Percentiles rank a stretch among this genome's conserved stretches.
Evolutionary conservation across 2,888 invertebrate species (phyloP).

Genomic region (Caenorhabditis plicata): DNA sequence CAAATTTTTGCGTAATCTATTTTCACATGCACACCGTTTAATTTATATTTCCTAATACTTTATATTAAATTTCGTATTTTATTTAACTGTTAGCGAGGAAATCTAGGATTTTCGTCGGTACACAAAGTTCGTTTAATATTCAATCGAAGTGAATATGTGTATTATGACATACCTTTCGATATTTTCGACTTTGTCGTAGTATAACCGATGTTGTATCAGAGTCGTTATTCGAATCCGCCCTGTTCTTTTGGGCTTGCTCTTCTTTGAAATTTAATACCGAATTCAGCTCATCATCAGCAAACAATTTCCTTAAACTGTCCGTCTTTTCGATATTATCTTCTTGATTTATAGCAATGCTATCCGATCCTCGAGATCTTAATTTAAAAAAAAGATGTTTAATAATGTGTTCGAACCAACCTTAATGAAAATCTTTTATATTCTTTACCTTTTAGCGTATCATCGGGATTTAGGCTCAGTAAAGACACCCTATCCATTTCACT

Average conservation of each 20-base stretch:
- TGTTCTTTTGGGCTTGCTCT: constrained; percentile 11
- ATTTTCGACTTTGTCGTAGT: constrained; percentile 13
- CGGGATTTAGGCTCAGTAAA: constrained; percentile 20
- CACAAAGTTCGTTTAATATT: no score
- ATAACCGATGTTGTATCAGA: constrained; percentile 37
- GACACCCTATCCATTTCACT: constrained; percentile 43
- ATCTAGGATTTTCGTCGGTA: no score
- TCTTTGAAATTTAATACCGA: constrained; percentile 41
- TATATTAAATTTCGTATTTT: no score
- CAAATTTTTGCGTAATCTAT: no score
- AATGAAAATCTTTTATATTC: constrained; percentile 24
- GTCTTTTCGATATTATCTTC: constrained; percentile 27
- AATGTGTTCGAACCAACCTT: constrained; percentile 5
- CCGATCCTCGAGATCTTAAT: constrained; percentile 24
- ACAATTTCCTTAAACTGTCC: constrained; percentile 21
- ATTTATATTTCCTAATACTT: no score
- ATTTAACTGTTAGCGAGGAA: no score
- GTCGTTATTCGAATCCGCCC: constrained; percentile 32
- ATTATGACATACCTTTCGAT: constrained; percentile 23
- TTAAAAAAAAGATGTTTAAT: constrained; percentile 1
- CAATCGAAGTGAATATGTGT: no score
- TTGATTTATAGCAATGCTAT: constrained; percentile 25
- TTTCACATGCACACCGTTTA: no score
- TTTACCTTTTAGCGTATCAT: constrained; percentile 1
- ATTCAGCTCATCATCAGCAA: constrained; percentile 38